Evolutionary conservation across 1,140 invertebrate species (phyloP), one percentile per base, ranked within the genome.

Genomic region (Cydia strobilella): DNA sequence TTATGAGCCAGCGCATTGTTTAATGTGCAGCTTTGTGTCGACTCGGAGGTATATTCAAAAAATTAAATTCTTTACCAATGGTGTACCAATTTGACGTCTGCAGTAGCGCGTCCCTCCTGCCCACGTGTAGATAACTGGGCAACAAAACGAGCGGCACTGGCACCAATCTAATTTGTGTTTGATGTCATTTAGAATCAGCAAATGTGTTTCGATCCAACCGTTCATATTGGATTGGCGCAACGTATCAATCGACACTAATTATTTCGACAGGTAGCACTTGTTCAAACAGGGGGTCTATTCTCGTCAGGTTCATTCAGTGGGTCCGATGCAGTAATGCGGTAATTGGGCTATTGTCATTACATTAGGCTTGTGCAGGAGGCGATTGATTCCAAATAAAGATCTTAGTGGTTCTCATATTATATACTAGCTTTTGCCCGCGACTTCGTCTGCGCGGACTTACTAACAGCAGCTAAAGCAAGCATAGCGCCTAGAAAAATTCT

Each of bases 21-120:
- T 63, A 63, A 63, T 63, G 59, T 18, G 6, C 59, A 63, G 59
- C 59, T 63, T 25, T 63, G 59, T 66, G 27, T 31, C 63, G 6
- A n/a, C 25, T 31, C 5, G 12, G n/a, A 51, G n/a, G 15, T n/a
- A 51, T 51, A 51, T 51, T 51, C 45, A 18, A 6, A 18, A 51
- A 51, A 18, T 7, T 5, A 18, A 51, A 51, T 51, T 51, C 15
- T 3, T 0, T 51, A 18, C 48, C n/a, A 51, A 51, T 51, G 0
- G n/a, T n/a, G 48, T 51, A 18, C 48, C 15, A 51, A 51, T 51
- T 51, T n/a, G n/a, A 51, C 12, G 18, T 51, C 15, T 12, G 48
- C 48, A 7, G 9, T 39, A 39, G 4, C n/a, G 48, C 7, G n/a
- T 51, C 5, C 15, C n/a, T n/a, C 48, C 48, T 6, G n/a, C 48